Base-by-base conservation (phyloP, 2,888 invertebrate genomes). In the Xanthorhoe spadicearia region DNA sequence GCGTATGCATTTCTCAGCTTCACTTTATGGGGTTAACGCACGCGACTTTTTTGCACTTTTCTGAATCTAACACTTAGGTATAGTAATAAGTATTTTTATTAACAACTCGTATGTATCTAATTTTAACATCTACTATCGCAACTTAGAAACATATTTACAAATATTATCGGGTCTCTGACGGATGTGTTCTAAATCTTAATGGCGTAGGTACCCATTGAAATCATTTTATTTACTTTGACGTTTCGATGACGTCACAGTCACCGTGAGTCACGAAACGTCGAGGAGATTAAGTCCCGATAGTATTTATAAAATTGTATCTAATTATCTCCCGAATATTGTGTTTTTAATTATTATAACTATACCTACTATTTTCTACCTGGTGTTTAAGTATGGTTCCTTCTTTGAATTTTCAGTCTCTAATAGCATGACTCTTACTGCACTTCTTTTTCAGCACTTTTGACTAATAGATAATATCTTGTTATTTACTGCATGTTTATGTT, bases 21-120 rank as follows among this genome's bases (percentile, higher is more conserved):
- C 55, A 56, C 38, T 59, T 60, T 52, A 63, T 68, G 76, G 79
- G 80, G 74, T 72, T 83, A 84, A 83, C 79, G 80, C 85, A 83
- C 78, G 80, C 75, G 75, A 74, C 66, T 68, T 66, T 71, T 62
- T 60, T 55, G 66, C 65, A 70, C 66, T 15, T 43, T 62, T 56
- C 49, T 55, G 10, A 38, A 10, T 64, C 54, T 69, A 71, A 61
- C 63, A 58, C 48, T 48, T 13, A 10, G 2, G 9, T n/a, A 3
- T 23, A 23, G 23, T 23, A 3, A 4, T 23, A 46, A 50, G 17
- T 38, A 43, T 32, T 28, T 10, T 55, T 46, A 46, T 46, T 46
- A 46, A n/a, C n/a, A n/a, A n/a, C n/a, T n/a, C n/a, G n/a, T n/a
- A n/a, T n/a, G n/a, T n/a, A n/a, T n/a, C n/a, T n/a, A n/a, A n/a